Conservation (phyloP, 1,140 invertebrate species). For the Eumaeus atala region DNA sequence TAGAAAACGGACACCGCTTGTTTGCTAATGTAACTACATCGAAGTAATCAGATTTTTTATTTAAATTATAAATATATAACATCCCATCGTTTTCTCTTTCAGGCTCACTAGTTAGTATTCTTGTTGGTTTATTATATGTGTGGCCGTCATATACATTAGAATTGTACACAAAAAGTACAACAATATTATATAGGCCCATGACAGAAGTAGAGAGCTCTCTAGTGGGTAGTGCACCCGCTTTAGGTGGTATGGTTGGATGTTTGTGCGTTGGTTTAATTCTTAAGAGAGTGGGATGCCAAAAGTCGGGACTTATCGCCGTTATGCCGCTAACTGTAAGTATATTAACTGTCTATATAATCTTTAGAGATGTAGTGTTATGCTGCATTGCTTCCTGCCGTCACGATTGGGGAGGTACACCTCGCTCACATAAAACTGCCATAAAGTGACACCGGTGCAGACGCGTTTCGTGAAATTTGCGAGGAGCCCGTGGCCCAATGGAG, state of each 20-base stretch:
- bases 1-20: too few relatives aligned
- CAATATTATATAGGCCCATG: conserved; percentile 37
- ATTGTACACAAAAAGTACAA: conserved; percentile 34
- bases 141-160: conserved; percentile 49
- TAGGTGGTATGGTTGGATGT: conserved; percentile 40
- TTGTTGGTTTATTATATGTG: conserved; percentile 35
- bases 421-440: too few relatives aligned
- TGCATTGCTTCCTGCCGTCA: too few relatives aligned
- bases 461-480: too few relatives aligned
- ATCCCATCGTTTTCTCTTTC: neutral
- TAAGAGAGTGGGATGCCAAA: conserved; percentile 43
- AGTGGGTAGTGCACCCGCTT: conserved; percentile 41
- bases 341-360: too few relatives aligned
- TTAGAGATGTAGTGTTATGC: too few relatives aligned
- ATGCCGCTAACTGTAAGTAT: conserved; percentile 45
- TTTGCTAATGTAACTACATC: too few relatives aligned
- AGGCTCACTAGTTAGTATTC: conserved; percentile 28
- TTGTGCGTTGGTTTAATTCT: conserved; percentile 37
- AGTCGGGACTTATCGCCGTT: conserved; percentile 38
- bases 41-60: neutral
- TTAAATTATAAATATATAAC: neutral
- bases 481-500: neutral
- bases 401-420: too few relatives aligned
- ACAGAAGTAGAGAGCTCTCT: conserved; percentile 43
- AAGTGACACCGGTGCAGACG: too few relatives aligned